These are phyloP conservation scores for Anneissia japonica DNA, from an alignment of 35 echinoderm and acorn worm genomes.

Conservation along the genomic window DNA sequence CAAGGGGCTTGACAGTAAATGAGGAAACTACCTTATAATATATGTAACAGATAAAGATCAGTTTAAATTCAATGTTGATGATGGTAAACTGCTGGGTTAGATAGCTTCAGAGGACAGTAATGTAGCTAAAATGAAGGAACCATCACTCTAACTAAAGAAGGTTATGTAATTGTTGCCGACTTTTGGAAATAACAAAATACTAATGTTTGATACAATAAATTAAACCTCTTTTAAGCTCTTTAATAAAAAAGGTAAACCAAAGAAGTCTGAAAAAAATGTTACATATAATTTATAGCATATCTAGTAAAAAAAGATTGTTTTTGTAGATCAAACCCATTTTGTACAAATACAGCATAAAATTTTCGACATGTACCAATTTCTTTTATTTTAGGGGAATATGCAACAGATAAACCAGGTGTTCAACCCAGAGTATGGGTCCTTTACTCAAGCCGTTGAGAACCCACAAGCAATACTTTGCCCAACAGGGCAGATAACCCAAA, in stretches of 20 bases:
- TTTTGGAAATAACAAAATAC: neutral
- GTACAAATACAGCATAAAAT: too few relatives aligned
- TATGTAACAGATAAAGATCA: neutral
- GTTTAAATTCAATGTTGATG: neutral
- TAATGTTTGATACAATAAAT: neutral
- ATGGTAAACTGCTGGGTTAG: neutral
- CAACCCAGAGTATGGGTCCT: conserved; percentile 40
- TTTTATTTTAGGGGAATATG: conserved; percentile 2
- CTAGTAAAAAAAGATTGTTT: too few relatives aligned
- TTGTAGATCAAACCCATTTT: too few relatives aligned
- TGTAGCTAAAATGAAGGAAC: neutral
- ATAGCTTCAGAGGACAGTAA: neutral
- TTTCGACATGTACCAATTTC: too few relatives aligned
- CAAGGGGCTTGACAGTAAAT: neutral
- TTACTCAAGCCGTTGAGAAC: conserved; percentile 37
- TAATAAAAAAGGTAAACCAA: too few relatives aligned
- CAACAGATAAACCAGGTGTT: conserved; percentile 81
- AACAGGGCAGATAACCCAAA: conserved; percentile 68
- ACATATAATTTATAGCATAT: too few relatives aligned
- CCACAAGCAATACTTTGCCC: conserved; percentile 61
- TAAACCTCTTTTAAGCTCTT: too few relatives aligned
- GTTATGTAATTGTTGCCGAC: neutral
- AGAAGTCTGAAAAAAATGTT: too few relatives aligned
- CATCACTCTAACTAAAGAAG: neutral
- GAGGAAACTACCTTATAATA: neutral